Evolutionary conservation across 2,888 invertebrate genomes (phyloP).

Genomic region (Eurois occulta): DNA sequence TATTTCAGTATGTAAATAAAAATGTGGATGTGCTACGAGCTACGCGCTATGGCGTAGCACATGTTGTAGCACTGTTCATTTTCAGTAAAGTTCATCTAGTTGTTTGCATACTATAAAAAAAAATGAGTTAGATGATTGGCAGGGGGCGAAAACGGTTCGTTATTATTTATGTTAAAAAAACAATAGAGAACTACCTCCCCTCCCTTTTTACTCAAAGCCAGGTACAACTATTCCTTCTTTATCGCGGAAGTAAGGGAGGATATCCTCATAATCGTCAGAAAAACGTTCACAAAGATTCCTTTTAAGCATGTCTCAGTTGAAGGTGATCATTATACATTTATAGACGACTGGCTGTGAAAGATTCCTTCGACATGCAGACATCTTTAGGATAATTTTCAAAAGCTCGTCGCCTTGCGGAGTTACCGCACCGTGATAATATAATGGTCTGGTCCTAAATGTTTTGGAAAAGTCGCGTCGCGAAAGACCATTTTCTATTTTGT

Average conservation of each 20-base stretch:
- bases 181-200: neutral
- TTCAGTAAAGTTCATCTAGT: neutral
- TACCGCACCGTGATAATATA: constrained; percentile 88
- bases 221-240: constrained; percentile 36
- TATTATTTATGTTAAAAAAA: neutral
- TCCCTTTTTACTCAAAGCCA: constrained; percentile 1
- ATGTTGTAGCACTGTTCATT: neutral
- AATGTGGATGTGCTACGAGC: constrained; percentile 16
- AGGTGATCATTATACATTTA: constrained; percentile 88
- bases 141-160: neutral
- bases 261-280: constrained; percentile 57
- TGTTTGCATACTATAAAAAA: too few relatives aligned
- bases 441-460: constrained; percentile 80
- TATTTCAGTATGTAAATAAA: neutral
- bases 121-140: too few relatives aligned
- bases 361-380: constrained; percentile 80
- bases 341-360: constrained; percentile 84
- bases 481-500: constrained; percentile 62
- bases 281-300: constrained; percentile 64
- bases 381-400: constrained; percentile 81
- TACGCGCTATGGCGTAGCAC: constrained; percentile 47
- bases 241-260: constrained; percentile 24
- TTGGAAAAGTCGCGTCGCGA: constrained; percentile 67
- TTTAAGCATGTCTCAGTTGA: constrained; percentile 51
- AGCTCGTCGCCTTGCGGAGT: constrained; percentile 78